Percentiles rank a stretch among this genome's conserved stretches.
Evolutionary conservation across 2,113 vertebrate species (phyloP).

Genomic region (Etia nguti): DNA sequence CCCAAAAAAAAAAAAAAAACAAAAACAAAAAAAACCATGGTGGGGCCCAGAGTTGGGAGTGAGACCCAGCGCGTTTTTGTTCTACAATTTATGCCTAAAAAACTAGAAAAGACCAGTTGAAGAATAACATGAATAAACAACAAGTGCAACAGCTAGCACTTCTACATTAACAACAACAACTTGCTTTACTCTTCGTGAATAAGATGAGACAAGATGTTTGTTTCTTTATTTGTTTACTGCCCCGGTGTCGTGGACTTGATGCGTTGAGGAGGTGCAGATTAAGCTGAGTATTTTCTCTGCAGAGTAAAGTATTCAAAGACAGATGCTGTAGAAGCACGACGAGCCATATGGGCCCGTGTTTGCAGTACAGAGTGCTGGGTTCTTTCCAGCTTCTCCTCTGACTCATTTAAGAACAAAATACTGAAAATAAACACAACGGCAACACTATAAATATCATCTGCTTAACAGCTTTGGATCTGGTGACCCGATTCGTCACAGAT

Average conservation of each 20-base stretch:
- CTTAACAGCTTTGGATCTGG: neutral
- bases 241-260: neutral
- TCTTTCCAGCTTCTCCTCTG: conserved; percentile 4
- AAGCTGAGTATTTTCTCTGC: neutral
- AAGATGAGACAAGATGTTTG: neutral
- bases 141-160: neutral
- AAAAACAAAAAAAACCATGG: accelerated
- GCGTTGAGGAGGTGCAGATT: neutral
- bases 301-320: neutral
- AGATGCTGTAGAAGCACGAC: neutral
- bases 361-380: neutral
- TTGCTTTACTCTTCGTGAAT: neutral
- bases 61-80: neutral
- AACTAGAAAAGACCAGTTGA: neutral
- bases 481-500: neutral
- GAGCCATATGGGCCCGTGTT: neutral
- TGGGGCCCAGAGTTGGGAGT: neutral
- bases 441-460: neutral
- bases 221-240: neutral
- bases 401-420: conserved; percentile 15
- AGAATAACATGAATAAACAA: neutral
- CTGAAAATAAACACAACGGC: neutral
- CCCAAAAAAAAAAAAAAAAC: too few species aligned
- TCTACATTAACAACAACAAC: neutral
- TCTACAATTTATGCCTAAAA: neutral